A percentile compares a stretch with the other conserved stretches of the same genome.
These are phyloP conservation scores for Danaus melanippus DNA, from an alignment of 1,140 invertebrate genomes.

Conservation along the genomic window DNA sequence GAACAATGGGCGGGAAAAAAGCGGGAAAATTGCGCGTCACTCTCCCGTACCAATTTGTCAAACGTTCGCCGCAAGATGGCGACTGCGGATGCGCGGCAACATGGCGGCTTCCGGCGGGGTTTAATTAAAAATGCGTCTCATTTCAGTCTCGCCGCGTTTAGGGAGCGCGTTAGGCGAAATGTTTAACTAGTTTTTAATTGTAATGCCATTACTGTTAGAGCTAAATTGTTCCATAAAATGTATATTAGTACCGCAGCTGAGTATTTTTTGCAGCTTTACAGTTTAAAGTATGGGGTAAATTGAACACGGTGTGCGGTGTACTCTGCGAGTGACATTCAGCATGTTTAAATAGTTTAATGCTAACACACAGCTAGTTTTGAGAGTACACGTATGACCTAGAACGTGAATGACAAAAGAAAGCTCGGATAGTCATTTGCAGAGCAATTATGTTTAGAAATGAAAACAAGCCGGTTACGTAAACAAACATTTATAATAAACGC, in stretches of 20 bases:
- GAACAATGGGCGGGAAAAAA: constrained; percentile 69
- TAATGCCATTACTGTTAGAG: constrained; percentile 28
- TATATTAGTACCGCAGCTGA: constrained; percentile 5
- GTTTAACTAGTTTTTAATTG: constrained; percentile 46
- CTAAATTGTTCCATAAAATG: constrained; percentile 16
- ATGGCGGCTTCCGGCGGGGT: constrained; percentile 61
- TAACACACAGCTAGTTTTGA: too few species aligned
- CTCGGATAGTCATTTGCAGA: too few species aligned
- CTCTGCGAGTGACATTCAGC: too few species aligned
- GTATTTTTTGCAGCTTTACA: too few species aligned
- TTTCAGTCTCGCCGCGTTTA: constrained; percentile 43
- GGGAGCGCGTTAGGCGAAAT: constrained; percentile 41
- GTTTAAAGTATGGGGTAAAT: too few species aligned
- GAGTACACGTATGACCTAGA: too few species aligned
- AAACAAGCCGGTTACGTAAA: too few species aligned
- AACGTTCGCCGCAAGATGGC: constrained; percentile 67
- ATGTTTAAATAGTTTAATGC: too few species aligned
- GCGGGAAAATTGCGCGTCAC: constrained; percentile 71
- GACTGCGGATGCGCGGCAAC: constrained; percentile 54
- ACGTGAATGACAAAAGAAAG: too few species aligned
- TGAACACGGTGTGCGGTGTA: too few species aligned
- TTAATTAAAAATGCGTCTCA: constrained; percentile 71
- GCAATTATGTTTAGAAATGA: too few species aligned
- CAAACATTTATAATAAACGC: too few species aligned
- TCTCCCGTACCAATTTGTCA: constrained; percentile 70